Base-by-base conservation (phyloP, 2,888 invertebrate species). In the Sphaerophoria taeniata region DNA sequence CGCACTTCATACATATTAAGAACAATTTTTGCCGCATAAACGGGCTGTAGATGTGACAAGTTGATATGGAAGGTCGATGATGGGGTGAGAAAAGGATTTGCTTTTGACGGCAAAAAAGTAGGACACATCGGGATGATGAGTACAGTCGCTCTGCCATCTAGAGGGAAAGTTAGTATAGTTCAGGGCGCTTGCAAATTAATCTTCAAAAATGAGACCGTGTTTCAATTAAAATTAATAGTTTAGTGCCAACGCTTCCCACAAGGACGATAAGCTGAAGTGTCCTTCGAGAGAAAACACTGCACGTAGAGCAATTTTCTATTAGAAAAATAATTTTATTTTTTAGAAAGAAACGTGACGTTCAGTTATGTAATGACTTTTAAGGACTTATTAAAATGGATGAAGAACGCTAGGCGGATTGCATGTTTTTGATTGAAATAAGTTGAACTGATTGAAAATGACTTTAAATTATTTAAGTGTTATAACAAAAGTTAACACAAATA, bases 1-100 rank as follows among this genome's bases (percentile, higher is more conserved):
- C 39, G 24, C 2, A 53, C 53, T 39, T 67, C 36, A 53, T 45
- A 43, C 36, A 53, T 45, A 43, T 39, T 53, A 7, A 33, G 6
- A 56, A 33, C 12, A 55, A 4, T 34, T 14, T 33, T 0, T 24
- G 24, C 39, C 6, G 6, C 39, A 61, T 7, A 36, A 45, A 36
- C 61, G 34, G 51, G 53, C 55, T 55, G 12, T 14, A 61, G 61
- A 60, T 61, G 60, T 14, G 12, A 47, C 63, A 63, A 16, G 39
- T 31, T 65, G 33, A 45, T 6, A 49, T 24, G 12, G 73, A 73
- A 79, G 72, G 78, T 73, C 78, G 78, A 24, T 55, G 56, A 43
- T 56, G 34, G 16, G 14, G 34, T 63, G 4, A 34, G 11, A 4
- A 6, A 12, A 45, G 33, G 49, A 43, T 24, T 24, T 39, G 1